phyloP scores from a whole-genome alignment of 30 jellyfish, hydroid and myxozoan genomes.

The Pseudorhiza aurosa region DNA sequence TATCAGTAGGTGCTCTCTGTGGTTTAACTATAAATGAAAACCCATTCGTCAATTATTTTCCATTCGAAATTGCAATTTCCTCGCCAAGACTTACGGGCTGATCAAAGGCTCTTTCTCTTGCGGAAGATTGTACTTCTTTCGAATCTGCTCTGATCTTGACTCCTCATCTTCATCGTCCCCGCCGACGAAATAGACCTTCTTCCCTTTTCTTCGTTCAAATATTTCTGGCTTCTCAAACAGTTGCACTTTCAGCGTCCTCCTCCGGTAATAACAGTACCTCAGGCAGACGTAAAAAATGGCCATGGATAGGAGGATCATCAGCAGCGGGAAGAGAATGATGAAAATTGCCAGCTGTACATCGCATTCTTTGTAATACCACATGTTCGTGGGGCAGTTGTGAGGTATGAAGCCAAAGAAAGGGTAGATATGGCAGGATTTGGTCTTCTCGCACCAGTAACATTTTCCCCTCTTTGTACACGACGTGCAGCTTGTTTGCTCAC shows the following conservation, averaged over 20 bases:
- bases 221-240: constrained; percentile 92
- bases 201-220: constrained; percentile 84
- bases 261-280: constrained; percentile 84
- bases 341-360: constrained; percentile 93
- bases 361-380: constrained; percentile 96
- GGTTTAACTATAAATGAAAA: too few species aligned
- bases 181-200: constrained; percentile 89
- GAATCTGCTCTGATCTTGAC: constrained; percentile 75
- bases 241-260: constrained; percentile 81
- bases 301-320: constrained; percentile 87
- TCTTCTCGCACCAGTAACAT: constrained; percentile 96
- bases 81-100: constrained; percentile 76
- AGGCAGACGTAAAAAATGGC: constrained; percentile 91
- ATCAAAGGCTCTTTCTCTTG: constrained; percentile 90
- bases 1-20: too few species aligned
- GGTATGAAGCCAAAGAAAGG: constrained; percentile 98
- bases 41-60: too few species aligned
- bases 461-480: constrained; percentile 79
- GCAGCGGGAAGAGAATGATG: constrained; percentile 82
- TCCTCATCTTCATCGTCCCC: constrained; percentile 95
- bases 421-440: constrained; percentile 92
- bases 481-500: constrained; percentile 49
- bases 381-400: constrained; percentile 90
- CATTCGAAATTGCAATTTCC: too few species aligned
- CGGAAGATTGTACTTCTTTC: constrained; percentile 92